Conservation (phyloP, 1,140 invertebrate species). For the Telenomus remus region DNA sequence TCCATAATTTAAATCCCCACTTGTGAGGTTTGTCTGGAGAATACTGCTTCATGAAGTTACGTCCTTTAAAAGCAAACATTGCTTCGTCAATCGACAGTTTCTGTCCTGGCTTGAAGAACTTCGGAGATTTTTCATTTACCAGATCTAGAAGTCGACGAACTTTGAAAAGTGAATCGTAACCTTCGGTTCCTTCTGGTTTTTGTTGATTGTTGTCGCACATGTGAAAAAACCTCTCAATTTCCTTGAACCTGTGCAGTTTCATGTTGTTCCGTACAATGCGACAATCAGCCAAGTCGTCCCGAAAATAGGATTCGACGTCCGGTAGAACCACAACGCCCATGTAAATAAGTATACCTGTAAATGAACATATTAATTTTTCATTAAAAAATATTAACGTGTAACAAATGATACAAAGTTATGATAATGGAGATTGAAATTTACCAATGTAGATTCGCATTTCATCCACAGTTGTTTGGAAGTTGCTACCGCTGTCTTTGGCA, state of each 20-base stretch:
- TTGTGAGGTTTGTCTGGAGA: slow-evolving; percentile 2
- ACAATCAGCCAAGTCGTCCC: slow-evolving; percentile 4
- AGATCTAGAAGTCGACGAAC: slow-evolving; percentile 1
- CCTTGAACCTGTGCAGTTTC: not conserved
- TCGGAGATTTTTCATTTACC: not conserved
- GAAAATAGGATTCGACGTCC: slow-evolving; percentile 8
- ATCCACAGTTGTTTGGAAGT: not conserved
- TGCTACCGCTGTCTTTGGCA: slow-evolving; percentile 1
- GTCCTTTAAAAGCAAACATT: no score
- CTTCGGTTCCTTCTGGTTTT: not conserved
- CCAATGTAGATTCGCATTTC: slow-evolving; percentile 1
- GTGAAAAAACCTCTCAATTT: slow-evolving; percentile 4
- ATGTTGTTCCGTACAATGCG: not conserved
- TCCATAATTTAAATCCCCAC: slow-evolving; percentile 14
- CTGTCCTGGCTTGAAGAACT: no score
- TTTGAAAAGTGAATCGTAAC: slow-evolving; percentile 7
- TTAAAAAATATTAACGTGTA: not conserved
- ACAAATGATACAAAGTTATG: slow-evolving; percentile 1
- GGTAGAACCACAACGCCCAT: slow-evolving; percentile 3
- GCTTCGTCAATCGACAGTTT: no score
- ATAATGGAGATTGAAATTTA: slow-evolving; percentile 3
- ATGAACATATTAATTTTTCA: not conserved
- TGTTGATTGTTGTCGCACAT: slow-evolving; percentile 7
- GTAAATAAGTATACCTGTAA: slow-evolving; percentile 2
- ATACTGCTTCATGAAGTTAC: no score